phyloP scores from a whole-genome alignment of 2,113 vertebrate species.

The Eleginops maclovinus region DNA sequence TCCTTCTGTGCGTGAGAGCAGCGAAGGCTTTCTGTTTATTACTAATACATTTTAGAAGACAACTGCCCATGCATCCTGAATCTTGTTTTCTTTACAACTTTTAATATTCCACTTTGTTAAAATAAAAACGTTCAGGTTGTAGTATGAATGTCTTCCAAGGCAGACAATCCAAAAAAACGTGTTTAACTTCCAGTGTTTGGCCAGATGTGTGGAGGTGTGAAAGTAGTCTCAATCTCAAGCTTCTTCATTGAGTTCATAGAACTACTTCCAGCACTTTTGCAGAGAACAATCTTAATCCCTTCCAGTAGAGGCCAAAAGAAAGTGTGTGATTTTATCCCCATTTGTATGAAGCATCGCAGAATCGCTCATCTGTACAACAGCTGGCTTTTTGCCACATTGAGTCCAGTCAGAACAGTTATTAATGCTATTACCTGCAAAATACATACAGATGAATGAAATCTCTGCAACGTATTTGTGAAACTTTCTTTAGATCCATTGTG shows the following conservation, averaged over 20 bases:
- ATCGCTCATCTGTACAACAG: neutral
- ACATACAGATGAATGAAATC: no score
- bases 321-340: neutral
- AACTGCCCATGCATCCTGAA: neutral
- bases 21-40: neutral
- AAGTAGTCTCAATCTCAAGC: neutral
- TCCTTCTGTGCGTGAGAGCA: neutral
- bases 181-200: neutral
- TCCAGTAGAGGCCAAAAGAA: neutral
- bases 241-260: neutral
- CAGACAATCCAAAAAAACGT: neutral
- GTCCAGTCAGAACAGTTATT: neutral
- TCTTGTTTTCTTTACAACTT: neutral
- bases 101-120: no score
- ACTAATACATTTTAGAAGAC: conserved; percentile 21
- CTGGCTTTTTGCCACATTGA: neutral
- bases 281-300: no score
- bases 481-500: no score
- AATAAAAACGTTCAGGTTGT: no score
- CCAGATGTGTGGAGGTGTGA: neutral
- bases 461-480: no score
- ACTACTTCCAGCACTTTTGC: neutral
- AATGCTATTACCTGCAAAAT: neutral
- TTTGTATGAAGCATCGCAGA: neutral
- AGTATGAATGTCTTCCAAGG: neutral